A percentile compares a stretch with the other conserved stretches of the same genome.
phyloP scores from a whole-genome alignment of 2,888 invertebrate species.

The Caenorhabditis panamensis region DNA sequence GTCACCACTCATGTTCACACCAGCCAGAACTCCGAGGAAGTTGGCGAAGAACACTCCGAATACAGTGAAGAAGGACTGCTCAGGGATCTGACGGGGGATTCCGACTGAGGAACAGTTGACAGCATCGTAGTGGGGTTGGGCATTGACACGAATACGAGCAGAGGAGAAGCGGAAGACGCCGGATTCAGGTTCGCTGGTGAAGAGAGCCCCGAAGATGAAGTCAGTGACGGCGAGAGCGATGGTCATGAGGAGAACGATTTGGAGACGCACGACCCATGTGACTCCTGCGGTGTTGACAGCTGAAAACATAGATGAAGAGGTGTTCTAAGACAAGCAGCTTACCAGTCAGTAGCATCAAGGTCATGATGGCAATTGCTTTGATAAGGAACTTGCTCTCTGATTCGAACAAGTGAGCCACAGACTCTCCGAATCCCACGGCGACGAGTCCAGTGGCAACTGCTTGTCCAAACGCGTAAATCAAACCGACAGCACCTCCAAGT shows the following conservation, averaged over 20 bases:
- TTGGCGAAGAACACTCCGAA: slow-evolving; percentile 98
- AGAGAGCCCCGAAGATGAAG: slow-evolving; percentile 94
- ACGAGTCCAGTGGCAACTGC: slow-evolving; percentile 96
- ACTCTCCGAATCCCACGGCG: slow-evolving; percentile 96
- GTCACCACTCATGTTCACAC: slow-evolving; percentile 99
- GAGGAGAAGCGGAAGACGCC: slow-evolving; percentile 92
- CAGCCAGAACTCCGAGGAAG: slow-evolving; percentile 95
- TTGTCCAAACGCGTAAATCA: slow-evolving; percentile 96
- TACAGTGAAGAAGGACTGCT: slow-evolving; percentile 94
- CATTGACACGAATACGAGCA: slow-evolving; percentile 85
- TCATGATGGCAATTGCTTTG: slow-evolving; percentile 90
- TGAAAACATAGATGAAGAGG: slow-evolving; percentile 69
- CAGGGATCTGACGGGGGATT: slow-evolving; percentile 79
- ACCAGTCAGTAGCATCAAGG: slow-evolving; percentile 87
- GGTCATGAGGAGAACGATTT: slow-evolving; percentile 91
- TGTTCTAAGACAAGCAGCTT: neutral
- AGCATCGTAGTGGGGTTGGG: slow-evolving; percentile 86
- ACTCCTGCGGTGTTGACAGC: slow-evolving; percentile 96
- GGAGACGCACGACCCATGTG: slow-evolving; percentile 96
- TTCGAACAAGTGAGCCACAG: slow-evolving; percentile 90
- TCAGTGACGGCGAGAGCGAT: slow-evolving; percentile 92
- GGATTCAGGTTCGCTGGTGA: slow-evolving; percentile 86
- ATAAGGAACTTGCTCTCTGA: slow-evolving; percentile 87
- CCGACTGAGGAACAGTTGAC: slow-evolving; percentile 68
- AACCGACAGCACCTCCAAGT: slow-evolving; percentile 92